These are phyloP conservation scores for Ctenopoma multispine DNA, from an alignment of 2,797 vertebrate genomes.

Conservation along the genomic window DNA sequence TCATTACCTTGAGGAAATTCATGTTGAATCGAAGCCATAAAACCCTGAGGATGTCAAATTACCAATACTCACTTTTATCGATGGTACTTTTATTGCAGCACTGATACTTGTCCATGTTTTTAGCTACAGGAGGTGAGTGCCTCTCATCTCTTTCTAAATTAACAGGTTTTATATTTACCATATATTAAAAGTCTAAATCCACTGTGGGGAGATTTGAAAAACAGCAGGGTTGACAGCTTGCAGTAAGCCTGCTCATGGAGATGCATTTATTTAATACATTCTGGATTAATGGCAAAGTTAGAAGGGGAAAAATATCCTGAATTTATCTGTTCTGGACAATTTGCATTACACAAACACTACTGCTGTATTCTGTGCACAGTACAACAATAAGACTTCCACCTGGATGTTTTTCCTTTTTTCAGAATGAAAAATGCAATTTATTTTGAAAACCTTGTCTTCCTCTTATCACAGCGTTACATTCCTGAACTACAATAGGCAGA, in stretches of 20 bases:
- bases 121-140: not conserved
- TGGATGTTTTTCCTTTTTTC: not conserved
- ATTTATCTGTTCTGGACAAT: not conserved
- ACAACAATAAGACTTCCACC: not conserved
- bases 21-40: slow-evolving; percentile 1
- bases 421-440: no score
- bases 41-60: not conserved
- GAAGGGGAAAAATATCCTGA: not conserved
- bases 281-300: not conserved
- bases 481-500: not conserved
- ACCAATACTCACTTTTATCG: not conserved
- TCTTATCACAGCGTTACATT: not conserved
- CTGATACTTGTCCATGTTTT: not conserved
- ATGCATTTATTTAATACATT: slow-evolving; percentile 12
- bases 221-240: not conserved
- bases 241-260: not conserved
- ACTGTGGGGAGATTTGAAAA: not conserved
- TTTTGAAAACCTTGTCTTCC: no score
- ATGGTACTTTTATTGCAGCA: not conserved
- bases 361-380: not conserved
- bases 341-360: not conserved
- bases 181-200: not conserved
- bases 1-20: slow-evolving; percentile 13
- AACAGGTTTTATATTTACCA: not conserved
- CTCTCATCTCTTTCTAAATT: not conserved